phyloP scores from a whole-genome alignment of 1,140 invertebrate genomes.

The Anoplolepis gracilipes region DNA sequence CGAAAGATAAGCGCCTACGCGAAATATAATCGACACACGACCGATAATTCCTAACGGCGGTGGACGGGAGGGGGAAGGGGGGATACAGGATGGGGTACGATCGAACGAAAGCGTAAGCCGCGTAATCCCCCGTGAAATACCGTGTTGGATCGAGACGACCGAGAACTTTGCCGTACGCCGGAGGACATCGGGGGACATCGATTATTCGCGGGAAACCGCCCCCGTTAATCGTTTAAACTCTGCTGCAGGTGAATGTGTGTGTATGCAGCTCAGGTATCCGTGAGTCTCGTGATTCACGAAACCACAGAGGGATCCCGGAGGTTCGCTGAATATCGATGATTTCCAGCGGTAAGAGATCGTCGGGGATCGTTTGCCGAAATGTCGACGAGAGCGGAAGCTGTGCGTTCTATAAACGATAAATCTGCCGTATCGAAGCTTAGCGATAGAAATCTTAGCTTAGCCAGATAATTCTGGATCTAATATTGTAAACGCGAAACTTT shows the following conservation, averaged over 20 bases:
- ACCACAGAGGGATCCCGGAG: slow-evolving; percentile 60
- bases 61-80: not conserved
- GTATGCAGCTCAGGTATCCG: slow-evolving; percentile 27
- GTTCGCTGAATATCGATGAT: slow-evolving; percentile 63
- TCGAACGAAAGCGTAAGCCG: slow-evolving; percentile 81
- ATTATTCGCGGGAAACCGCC: slow-evolving; percentile 82
- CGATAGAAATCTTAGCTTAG: not conserved
- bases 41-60: slow-evolving; percentile 69
- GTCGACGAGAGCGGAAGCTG: not conserved
- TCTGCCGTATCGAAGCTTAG: not conserved
- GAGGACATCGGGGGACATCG: slow-evolving; percentile 79
- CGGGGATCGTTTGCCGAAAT: not conserved
- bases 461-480: slow-evolving; percentile 2
- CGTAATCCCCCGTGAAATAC: slow-evolving; percentile 82
- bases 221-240: slow-evolving; percentile 81
- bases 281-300: slow-evolving; percentile 67
- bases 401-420: slow-evolving; percentile 15
- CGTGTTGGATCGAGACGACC: slow-evolving; percentile 76
- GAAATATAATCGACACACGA: slow-evolving; percentile 69
- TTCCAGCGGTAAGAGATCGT: slow-evolving; percentile 49
- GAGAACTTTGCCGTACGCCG: slow-evolving; percentile 78
- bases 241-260: slow-evolving; percentile 64
- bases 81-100: slow-evolving; percentile 55
- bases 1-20: slow-evolving; percentile 42
- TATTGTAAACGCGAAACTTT: not conserved